Evolutionary conservation across 2,888 invertebrate species (phyloP), one percentile per base, ranked within the genome.

Genomic region (Danaus chrysippus): DNA sequence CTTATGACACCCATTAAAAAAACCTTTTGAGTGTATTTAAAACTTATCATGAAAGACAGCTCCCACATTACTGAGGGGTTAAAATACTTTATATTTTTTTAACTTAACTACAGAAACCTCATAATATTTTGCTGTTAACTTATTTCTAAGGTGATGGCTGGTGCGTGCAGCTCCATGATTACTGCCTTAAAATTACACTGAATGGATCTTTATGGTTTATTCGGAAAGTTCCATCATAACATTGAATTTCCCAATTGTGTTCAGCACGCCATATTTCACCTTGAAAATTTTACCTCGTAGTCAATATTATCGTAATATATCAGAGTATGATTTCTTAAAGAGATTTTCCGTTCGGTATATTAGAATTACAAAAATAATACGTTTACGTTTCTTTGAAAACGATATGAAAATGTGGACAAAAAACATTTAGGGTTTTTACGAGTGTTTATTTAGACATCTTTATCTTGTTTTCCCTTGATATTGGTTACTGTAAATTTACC

Each of bases 221-320:
- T 71, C 65, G 69, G 46, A 54, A 77, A 75, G 69, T 75, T 79
- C 70, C 70, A 71, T 74, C 75, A 71, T 70, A 74, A 73, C 72
- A 72, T 76, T 75, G 72, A 71, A 71, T 76, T 71, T 73, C 72
- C 70, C 78, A 81, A 78, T 76, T 71, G 71, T 75, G 70, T 71
- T 76, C 71, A 70, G 69, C 87, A 86, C 83, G 86, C 82, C 65
- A 86, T 68, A 68, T 73, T 79, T 80, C 65, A 71, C 85, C 85
- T 83, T 84, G 83, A 73, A 76, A 72, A 68, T 61, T 43, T 13
- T 49, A 49, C 17, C 49, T 15, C 13, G 13, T 49, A 17, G 17
- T 49, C 49, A 11, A 11, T 49, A 17, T 49, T 10, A 17, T 49
- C 17, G 17, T 49, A 49, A 17, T 49, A 49, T 49, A 17, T 15